Conservation (phyloP, 2,113 vertebrate species). For the Synodontis membranacea region DNA sequence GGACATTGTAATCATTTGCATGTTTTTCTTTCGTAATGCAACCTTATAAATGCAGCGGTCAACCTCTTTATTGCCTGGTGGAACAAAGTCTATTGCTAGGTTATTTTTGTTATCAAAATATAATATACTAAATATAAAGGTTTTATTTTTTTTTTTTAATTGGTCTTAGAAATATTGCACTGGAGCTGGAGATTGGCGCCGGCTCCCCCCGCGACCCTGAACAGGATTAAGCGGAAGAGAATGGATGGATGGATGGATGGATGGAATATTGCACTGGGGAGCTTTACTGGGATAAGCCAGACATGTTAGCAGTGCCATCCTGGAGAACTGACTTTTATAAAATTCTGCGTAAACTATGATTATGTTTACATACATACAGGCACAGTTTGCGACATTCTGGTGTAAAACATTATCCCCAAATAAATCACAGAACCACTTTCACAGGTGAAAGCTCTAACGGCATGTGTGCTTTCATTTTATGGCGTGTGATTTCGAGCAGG, state of each 20-base stretch:
- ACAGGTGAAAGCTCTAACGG: background rate
- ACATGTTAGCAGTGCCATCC: background rate
- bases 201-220: too few species aligned
- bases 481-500: background rate
- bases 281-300: background rate
- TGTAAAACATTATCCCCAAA: background rate
- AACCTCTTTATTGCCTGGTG: background rate
- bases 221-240: too few species aligned
- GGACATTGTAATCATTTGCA: too few species aligned
- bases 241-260: too few species aligned
- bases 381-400: background rate
- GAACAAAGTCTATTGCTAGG: background rate
- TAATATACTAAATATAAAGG: too few species aligned
- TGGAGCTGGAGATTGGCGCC: too few species aligned
- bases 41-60: background rate
- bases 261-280: background rate
- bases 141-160: background rate
- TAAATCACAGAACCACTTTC: background rate
- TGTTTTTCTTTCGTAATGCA: background rate
- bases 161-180: background rate
- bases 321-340: background rate
- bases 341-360: background rate
- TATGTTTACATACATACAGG: background rate
- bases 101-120: background rate
- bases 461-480: background rate